phyloP scores from a whole-genome alignment of 2,113 vertebrate genomes.

The Ivindomyrus marchei region DNA sequence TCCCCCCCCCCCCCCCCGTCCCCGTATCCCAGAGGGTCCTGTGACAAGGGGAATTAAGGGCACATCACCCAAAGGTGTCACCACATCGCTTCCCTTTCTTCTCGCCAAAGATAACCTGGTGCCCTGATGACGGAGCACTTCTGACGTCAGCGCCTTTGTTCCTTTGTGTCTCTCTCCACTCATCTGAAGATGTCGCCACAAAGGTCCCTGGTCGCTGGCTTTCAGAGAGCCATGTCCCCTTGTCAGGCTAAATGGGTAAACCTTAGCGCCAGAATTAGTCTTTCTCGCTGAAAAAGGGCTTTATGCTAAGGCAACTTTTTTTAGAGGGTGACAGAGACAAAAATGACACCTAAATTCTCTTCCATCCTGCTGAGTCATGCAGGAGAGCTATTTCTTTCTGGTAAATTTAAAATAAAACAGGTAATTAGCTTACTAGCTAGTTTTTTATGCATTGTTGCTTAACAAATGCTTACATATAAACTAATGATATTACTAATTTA shows the following conservation, averaged over 20 bases:
- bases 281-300: constrained; percentile 23
- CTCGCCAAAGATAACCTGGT: constrained; percentile 37
- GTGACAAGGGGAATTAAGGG: constrained; percentile 38
- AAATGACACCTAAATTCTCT: constrained; percentile 16
- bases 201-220: constrained; percentile 34
- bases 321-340: neutral
- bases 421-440: neutral
- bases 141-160: constrained; percentile 37
- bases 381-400: neutral
- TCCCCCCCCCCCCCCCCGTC: neutral
- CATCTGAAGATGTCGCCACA: constrained; percentile 42
- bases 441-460: neutral
- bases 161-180: constrained; percentile 46
- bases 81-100: constrained; percentile 36
- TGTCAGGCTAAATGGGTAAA: constrained; percentile 39
- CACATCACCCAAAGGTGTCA: constrained; percentile 37
- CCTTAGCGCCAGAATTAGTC: constrained; percentile 24
- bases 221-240: constrained; percentile 40
- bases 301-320: constrained; percentile 21
- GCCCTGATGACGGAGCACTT: constrained; percentile 41
- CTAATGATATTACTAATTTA: neutral
- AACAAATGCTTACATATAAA: neutral
- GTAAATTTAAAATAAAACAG: neutral
- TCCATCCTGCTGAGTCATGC: constrained; percentile 16
- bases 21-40: neutral